phyloP scores from a whole-genome alignment of 2,113 vertebrate genomes.

The Trematomus loennbergii region DNA sequence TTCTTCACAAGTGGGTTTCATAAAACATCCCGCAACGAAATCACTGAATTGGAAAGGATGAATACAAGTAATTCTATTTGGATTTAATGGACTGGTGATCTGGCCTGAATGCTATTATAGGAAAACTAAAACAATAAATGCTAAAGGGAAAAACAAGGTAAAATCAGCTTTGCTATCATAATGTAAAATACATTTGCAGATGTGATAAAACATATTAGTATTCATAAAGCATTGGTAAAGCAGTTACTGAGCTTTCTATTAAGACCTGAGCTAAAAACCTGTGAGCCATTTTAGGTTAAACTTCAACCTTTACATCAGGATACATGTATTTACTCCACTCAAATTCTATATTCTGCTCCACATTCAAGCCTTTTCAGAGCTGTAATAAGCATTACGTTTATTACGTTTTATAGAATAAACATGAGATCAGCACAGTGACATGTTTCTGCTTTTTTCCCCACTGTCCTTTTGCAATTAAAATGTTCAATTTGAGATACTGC shows the following conservation, averaged over 20 bases:
- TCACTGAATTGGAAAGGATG: slow-evolving; percentile 7
- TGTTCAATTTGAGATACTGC: background rate
- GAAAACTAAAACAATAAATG: background rate
- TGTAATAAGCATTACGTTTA: too few relatives aligned
- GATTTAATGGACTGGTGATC: background rate
- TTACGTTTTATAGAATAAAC: too few relatives aligned
- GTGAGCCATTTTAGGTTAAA: background rate
- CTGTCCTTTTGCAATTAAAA: too few relatives aligned
- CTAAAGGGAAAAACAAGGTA: background rate
- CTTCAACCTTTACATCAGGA: background rate
- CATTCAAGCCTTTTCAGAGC: background rate
- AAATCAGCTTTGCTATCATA: too few relatives aligned
- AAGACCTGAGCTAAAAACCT: background rate
- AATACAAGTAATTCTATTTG: background rate
- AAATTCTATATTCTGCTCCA: background rate
- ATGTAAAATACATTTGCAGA: background rate
- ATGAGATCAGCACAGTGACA: too few relatives aligned
- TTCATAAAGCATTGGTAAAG: too few relatives aligned
- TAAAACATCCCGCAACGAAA: background rate
- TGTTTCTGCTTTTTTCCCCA: background rate
- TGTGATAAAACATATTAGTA: background rate
- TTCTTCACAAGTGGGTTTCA: background rate
- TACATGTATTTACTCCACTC: background rate
- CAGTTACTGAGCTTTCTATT: background rate
- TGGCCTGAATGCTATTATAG: background rate